A percentile compares a stretch with the other conserved stretches of the same genome.
These are phyloP conservation scores for Drosophila trapezifrons DNA, from an alignment of 1,140 invertebrate genomes.

Conservation along the genomic window DNA sequence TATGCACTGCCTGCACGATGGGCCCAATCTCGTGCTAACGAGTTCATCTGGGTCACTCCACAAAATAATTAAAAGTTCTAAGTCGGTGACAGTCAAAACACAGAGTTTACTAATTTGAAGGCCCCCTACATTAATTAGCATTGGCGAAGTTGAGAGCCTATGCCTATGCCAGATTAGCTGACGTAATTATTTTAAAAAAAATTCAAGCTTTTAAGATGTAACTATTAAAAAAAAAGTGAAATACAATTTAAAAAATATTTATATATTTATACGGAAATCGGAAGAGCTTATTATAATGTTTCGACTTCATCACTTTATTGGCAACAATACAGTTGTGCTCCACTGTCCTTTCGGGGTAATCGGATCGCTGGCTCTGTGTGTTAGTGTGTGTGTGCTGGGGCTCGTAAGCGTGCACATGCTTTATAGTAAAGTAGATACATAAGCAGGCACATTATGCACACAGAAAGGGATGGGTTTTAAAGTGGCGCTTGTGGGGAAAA, in stretches of 20 bases:
- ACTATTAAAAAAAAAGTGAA: too few relatives aligned
- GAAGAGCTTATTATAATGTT: too few relatives aligned
- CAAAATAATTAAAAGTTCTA: background rate
- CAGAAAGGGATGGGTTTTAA: constrained; percentile 78
- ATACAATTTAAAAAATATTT: too few relatives aligned
- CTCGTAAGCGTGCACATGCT: constrained; percentile 58
- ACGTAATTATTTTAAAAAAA: background rate
- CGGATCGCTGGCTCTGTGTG: constrained; percentile 48
- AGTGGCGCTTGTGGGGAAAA: constrained; percentile 74
- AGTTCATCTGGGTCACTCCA: constrained; percentile 14
- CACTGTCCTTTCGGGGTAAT: constrained; percentile 64
- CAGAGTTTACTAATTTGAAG: background rate
- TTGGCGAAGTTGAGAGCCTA: background rate
- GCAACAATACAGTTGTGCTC: background rate
- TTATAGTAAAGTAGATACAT: constrained; percentile 80
- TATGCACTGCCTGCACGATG: constrained; percentile 36
- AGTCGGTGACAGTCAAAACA: background rate
- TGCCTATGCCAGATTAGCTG: background rate
- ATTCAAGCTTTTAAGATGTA: too few relatives aligned
- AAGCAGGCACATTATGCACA: constrained; percentile 76
- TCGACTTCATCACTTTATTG: background rate
- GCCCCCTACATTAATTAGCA: constrained; percentile 9
- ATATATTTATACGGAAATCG: too few relatives aligned
- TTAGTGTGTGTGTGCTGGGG: constrained; percentile 9
- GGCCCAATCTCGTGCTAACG: background rate